These are phyloP conservation scores for Parazoanthus atlanticus DNA, from an alignment of 92 coral and sea anemone genomes.

Conservation along the genomic window DNA sequence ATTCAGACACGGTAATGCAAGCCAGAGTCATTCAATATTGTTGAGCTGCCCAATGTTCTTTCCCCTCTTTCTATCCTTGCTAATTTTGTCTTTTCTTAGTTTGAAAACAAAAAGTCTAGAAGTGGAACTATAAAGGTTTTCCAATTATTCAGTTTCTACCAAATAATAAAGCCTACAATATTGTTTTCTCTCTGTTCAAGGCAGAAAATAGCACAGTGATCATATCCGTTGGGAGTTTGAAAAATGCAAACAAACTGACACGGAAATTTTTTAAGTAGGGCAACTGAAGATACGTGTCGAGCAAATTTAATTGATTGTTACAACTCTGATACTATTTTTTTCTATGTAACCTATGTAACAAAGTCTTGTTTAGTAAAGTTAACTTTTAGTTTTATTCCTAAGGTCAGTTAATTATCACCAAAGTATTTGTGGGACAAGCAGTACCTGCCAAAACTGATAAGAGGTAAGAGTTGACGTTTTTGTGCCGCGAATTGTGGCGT, in stretches of 20 bases:
- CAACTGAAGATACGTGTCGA: too few species aligned
- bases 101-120: background rate
- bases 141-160: background rate
- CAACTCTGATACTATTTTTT: too few species aligned
- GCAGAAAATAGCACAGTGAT: too few species aligned
- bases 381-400: background rate
- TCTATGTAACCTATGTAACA: background rate
- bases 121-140: background rate
- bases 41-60: background rate
- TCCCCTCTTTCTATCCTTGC: background rate
- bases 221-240: too few species aligned
- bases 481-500: background rate
- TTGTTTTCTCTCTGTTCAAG: background rate
- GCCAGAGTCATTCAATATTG: background rate
- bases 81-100: background rate
- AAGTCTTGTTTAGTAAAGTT: background rate
- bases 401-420: conserved; percentile 94
- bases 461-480: conserved; percentile 45
- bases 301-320: background rate
- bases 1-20: conserved; percentile 82
- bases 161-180: background rate
- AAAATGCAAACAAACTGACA: too few species aligned
- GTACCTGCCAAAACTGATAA: conserved; percentile 66
- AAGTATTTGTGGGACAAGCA: conserved; percentile 87
- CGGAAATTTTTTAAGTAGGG: too few species aligned